Base-by-base conservation (phyloP, 2,113 vertebrate species). In the Colistium nudipinnis region DNA sequence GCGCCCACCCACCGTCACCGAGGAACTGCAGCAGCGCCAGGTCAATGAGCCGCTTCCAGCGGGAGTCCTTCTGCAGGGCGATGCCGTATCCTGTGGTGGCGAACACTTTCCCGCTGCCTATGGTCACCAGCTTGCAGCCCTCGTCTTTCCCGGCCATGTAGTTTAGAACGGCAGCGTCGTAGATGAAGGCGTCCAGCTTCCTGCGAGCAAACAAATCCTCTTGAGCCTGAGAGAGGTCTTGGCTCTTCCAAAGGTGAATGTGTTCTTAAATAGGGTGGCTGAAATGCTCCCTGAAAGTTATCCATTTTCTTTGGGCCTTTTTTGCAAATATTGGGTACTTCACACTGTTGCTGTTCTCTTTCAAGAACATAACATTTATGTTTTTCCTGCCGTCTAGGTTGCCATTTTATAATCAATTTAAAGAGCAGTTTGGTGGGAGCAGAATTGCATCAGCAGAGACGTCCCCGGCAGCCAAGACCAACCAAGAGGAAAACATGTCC, bases 71-170 rank as follows among this genome's bases (percentile, higher is more conserved):
- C 92, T 98, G 96, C 88, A 99, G 90, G 52, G 97, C 98, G 0
- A 99, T 99, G 85, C 98, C 98, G 0, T 99, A 99, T 71, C 98
- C 98, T 0, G 98, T 98, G 86, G 98, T 97, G 74, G 98, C 98
- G 14, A 99, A 99, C 78, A 99, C 98, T 83, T 99, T 99, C 56
- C 98, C 97, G 0, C 96, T 97, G 82, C 98, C 98, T 0, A 99
- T 99, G 83, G 98, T 99, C 82, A 99, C 98, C 92, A 99, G 91
- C 84, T 99, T 99, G 90, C 98, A 99, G 70, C 97, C 98, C 75
- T 99, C 97, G 0, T 99, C 98, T 78, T 99, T 99, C 64, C 98
- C 95, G 0, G 97, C 98, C 98, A 99, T 99, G 93, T 99, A 99
- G 92, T 99, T 99, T 74, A 99, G 93, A 76, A 99, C 98, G 0